A percentile compares a stretch with the other conserved stretches of the same genome.
These are phyloP conservation scores for Leucoptera coffeella DNA, from an alignment of 2,888 invertebrate genomes.

Conservation along the genomic window DNA sequence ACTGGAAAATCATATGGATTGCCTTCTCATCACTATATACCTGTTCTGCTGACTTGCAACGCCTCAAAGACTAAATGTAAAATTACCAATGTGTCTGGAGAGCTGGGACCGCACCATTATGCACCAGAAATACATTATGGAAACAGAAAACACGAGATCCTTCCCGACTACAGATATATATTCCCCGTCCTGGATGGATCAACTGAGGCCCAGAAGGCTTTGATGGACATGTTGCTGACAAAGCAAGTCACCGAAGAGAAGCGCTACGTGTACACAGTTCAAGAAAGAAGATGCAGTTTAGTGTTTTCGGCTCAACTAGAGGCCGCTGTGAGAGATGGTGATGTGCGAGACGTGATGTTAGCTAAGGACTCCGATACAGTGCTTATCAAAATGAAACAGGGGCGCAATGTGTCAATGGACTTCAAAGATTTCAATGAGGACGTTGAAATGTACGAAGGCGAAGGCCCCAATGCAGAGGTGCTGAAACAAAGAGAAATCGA, in stretches of 20 bases:
- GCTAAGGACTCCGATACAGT: conserved; percentile 72
- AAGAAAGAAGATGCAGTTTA: conserved; percentile 67
- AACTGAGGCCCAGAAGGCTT: conserved; percentile 57
- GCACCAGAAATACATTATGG: conserved; percentile 57
- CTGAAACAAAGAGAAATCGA: conserved; percentile 54
- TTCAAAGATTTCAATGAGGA: conserved; percentile 54
- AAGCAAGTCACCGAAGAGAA: conserved; percentile 54
- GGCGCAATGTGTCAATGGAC: conserved; percentile 69
- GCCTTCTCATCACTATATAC: conserved; percentile 73
- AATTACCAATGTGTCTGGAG: conserved; percentile 60
- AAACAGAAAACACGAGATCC: conserved; percentile 59
- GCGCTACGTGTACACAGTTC: conserved; percentile 68
- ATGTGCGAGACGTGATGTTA: conserved; percentile 69
- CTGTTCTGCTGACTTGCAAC: conserved; percentile 57
- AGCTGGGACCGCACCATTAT: conserved; percentile 56
- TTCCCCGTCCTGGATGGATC: conserved; percentile 66
- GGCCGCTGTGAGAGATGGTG: conserved; percentile 69
- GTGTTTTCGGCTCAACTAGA: conserved; percentile 70
- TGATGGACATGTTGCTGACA: conserved; percentile 56
- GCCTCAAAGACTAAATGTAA: conserved; percentile 52
- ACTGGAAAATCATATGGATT: conserved; percentile 72
- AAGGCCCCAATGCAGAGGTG: conserved; percentile 62
- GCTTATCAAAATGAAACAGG: conserved; percentile 65
- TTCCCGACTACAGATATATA: conserved; percentile 68
- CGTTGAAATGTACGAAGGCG: conserved; percentile 62